Conservation (phyloP, 1,140 invertebrate species). For the Drosophila sulfurigaster region DNA sequence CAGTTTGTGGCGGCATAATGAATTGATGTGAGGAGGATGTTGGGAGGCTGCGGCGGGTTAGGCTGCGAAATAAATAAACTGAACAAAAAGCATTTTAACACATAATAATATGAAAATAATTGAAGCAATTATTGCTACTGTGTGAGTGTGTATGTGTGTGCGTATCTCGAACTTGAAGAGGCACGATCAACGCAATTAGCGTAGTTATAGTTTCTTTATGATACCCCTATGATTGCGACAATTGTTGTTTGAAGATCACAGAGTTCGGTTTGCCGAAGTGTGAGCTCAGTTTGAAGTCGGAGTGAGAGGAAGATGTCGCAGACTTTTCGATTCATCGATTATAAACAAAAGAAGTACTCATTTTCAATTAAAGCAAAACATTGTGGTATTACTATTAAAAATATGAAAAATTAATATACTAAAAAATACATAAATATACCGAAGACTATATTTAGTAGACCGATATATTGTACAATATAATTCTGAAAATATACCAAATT, state of each 20-base stretch:
- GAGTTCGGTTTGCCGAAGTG: not conserved
- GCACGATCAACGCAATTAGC: constrained; percentile 70
- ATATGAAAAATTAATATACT: too few species aligned
- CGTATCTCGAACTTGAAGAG: constrained; percentile 23
- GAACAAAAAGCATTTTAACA: constrained; percentile 79
- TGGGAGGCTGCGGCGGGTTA: constrained; percentile 21
- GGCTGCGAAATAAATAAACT: constrained; percentile 51
- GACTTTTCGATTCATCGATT: not conserved
- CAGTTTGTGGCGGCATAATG: constrained; percentile 58
- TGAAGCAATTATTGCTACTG: constrained; percentile 71
- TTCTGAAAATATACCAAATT: too few species aligned
- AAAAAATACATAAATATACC: too few species aligned
- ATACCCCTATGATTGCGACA: constrained; percentile 47
- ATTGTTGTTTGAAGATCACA: constrained; percentile 47
- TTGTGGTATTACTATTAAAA: too few species aligned
- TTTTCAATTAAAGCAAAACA: too few species aligned
- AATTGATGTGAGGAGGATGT: constrained; percentile 65
- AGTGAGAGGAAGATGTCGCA: not conserved
- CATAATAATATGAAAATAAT: constrained; percentile 84
- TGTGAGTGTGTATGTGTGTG: constrained; percentile 16
- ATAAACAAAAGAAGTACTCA: not conserved
- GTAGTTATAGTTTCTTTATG: constrained; percentile 62
- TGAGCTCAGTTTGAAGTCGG: constrained; percentile 10
- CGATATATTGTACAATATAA: too few species aligned
- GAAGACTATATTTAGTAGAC: too few species aligned